Evolutionary conservation across 2,113 vertebrate genomes (phyloP).

Genomic region (Sebastes schlegelii): DNA sequence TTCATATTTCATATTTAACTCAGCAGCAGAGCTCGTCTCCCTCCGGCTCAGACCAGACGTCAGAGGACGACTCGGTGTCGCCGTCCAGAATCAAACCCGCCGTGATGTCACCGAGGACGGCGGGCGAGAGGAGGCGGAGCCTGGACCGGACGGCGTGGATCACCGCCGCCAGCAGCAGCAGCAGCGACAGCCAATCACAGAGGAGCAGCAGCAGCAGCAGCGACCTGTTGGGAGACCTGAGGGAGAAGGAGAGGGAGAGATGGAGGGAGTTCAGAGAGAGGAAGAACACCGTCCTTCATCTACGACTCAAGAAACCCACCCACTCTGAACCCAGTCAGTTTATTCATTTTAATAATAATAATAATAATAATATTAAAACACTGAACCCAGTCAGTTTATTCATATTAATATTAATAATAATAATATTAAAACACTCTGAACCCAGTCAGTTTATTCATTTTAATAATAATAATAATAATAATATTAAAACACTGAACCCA

Average conservation of each 20-base stretch:
- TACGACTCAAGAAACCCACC: slow-evolving; percentile 18
- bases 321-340: slow-evolving; percentile 67
- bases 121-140: not conserved
- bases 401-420: too few relatives aligned
- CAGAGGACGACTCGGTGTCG: slow-evolving; percentile 17
- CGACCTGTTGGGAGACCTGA: not conserved
- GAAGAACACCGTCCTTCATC: not conserved
- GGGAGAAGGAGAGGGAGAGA: slow-evolving; percentile 33
- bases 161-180: too few relatives aligned
- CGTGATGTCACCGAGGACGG: not conserved
- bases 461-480: too few relatives aligned
- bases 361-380: not conserved
- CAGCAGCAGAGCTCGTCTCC: not conserved
- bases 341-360: not conserved
- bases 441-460: too few relatives aligned
- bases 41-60: not conserved
- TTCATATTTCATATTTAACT: not conserved
- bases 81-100: not conserved
- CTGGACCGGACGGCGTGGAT: not conserved
- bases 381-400: too few relatives aligned
- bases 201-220: too few relatives aligned
- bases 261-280: slow-evolving; percentile 52
- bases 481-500: too few relatives aligned
- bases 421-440: too few relatives aligned
- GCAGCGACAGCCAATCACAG: too few relatives aligned